phyloP scores from a whole-genome alignment of 2,888 invertebrate species.

The Lochmaea capreae region DNA sequence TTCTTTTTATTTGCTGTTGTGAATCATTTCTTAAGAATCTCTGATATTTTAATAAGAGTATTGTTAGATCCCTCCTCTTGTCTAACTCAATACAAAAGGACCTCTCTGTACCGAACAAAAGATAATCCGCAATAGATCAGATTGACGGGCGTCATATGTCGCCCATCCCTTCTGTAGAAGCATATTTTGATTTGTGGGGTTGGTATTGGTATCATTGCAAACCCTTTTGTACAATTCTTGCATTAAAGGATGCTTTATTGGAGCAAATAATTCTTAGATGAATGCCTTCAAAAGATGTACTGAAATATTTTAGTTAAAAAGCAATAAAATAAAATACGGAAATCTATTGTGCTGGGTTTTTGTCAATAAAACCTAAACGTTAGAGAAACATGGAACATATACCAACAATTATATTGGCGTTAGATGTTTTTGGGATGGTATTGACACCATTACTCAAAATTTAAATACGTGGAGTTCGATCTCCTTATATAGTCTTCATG shows the following conservation, averaged over 20 bases:
- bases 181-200: slow-evolving; percentile 25
- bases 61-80: slow-evolving; percentile 24
- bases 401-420: too few relatives aligned
- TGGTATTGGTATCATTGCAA: neutral
- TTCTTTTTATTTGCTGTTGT: slow-evolving; percentile 6
- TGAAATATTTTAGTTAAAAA: neutral
- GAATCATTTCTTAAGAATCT: slow-evolving; percentile 25
- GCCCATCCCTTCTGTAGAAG: slow-evolving; percentile 10
- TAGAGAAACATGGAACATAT: too few relatives aligned
- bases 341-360: neutral
- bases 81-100: slow-evolving; percentile 32
- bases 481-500: too few relatives aligned
- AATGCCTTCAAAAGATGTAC: neutral
- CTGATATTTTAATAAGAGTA: slow-evolving; percentile 25
- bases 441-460: too few relatives aligned
- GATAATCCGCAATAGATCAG: slow-evolving; percentile 37
- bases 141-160: slow-evolving; percentile 39
- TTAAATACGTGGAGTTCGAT: too few relatives aligned
- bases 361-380: neutral
- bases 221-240: neutral
- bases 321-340: neutral
- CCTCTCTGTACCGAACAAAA: slow-evolving; percentile 32
- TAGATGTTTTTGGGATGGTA: too few relatives aligned
- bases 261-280: neutral
- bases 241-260: neutral